Evolutionary conservation across 2,888 invertebrate species (phyloP).

Genomic region (Xestia sexstrigata): DNA sequence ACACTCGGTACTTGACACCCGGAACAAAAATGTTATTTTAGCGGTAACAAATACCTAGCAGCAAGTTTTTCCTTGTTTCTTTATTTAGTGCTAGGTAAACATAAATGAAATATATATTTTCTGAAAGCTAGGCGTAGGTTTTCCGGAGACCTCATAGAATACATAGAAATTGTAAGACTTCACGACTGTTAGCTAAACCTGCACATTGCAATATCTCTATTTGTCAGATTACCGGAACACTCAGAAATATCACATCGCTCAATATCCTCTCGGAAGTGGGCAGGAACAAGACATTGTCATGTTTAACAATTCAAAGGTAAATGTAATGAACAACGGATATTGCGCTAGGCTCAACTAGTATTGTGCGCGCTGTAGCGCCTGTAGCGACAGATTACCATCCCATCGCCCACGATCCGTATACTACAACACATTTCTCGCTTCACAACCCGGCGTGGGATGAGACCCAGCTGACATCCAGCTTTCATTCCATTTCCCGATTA

Average conservation of each 20-base stretch:
- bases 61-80: neutral
- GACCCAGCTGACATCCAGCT: constrained; percentile 55
- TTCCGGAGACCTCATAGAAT: neutral
- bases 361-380: constrained; percentile 41
- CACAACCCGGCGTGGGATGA: constrained; percentile 62
- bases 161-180: neutral
- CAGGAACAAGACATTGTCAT: constrained; percentile 21
- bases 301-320: constrained; percentile 34
- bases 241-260: constrained; percentile 13
- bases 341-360: constrained; percentile 30
- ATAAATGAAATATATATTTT: neutral
- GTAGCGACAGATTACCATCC: constrained; percentile 51
- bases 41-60: no score
- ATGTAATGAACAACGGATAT: constrained; percentile 39
- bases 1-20: no score
- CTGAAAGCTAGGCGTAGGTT: neutral
- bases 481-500: constrained; percentile 51
- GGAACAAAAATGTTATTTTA: no score
- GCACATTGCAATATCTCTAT: neutral
- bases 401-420: constrained; percentile 48
- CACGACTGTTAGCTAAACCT: no score
- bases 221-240: neutral
- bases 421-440: constrained; percentile 59
- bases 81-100: neutral
- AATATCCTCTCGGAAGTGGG: constrained; percentile 22